Percentiles rank a stretch among this genome's conserved stretches.
phyloP scores from a whole-genome alignment of 2,113 vertebrate genomes.

The Salminus brasiliensis region DNA sequence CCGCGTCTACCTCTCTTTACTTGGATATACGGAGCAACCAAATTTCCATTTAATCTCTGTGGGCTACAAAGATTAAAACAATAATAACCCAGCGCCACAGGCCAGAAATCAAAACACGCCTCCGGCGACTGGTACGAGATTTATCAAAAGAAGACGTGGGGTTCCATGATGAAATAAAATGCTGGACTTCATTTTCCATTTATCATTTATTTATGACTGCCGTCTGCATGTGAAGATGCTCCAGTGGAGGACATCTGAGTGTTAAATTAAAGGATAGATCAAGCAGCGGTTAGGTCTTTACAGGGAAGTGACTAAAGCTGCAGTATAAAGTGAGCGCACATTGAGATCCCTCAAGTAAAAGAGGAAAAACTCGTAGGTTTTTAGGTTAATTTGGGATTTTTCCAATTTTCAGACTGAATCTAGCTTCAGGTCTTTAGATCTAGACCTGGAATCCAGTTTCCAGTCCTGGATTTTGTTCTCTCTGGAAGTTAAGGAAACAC shows the following conservation, averaged over 20 bases:
- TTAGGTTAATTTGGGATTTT: too few relatives aligned
- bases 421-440: too few relatives aligned
- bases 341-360: background rate
- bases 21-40: conserved; percentile 21
- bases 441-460: too few relatives aligned
- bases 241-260: conserved; percentile 22
- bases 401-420: too few relatives aligned
- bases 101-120: conserved; percentile 39
- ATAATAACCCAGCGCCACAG: conserved; percentile 48
- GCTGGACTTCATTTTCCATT: conserved; percentile 36
- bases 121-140: conserved; percentile 3
- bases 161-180: conserved; percentile 31
- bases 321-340: background rate
- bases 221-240: background rate
- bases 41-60: conserved; percentile 28
- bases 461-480: too few relatives aligned
- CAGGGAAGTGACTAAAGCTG: background rate
- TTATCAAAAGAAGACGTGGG: conserved; percentile 26
- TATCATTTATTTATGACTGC: conserved; percentile 46
- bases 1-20: conserved; percentile 18
- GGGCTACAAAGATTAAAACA: conserved; percentile 55
- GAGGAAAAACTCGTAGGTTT: background rate
- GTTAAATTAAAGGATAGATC: conserved; percentile 35
- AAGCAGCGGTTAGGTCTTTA: background rate
- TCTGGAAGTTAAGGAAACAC: too few relatives aligned